A percentile compares a stretch with the other conserved stretches of the same genome.
Evolutionary conservation across 1,140 invertebrate genomes (phyloP).

Genomic region (Streblospio benedicti): DNA sequence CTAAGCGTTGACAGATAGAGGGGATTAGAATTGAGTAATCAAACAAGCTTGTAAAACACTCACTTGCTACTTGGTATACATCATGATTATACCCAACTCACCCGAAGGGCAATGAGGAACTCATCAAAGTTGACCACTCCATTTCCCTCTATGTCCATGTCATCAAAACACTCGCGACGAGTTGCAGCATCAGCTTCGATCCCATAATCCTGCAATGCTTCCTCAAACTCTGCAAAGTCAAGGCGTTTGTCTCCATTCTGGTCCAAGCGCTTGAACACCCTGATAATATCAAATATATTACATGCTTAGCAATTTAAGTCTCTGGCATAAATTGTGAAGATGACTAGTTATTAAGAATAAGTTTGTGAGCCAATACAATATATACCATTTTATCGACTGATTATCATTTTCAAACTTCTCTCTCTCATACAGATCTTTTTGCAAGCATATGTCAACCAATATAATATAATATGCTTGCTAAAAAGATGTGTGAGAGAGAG

Average conservation of each 20-base stretch:
- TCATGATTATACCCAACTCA: conserved; percentile 53
- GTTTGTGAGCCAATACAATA: neutral
- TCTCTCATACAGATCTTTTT: too few relatives aligned
- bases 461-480: too few relatives aligned
- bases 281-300: conserved; percentile 36
- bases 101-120: conserved; percentile 69
- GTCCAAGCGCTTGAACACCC: conserved; percentile 76
- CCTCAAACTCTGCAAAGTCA: conserved; percentile 69
- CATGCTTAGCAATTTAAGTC: neutral
- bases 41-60: too few relatives aligned
- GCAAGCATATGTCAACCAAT: too few relatives aligned
- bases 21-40: too few relatives aligned
- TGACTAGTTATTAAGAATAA: neutral
- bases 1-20: too few relatives aligned
- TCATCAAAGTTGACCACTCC: conserved; percentile 74
- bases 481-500: too few relatives aligned
- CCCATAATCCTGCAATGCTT: conserved; percentile 66
- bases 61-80: too few relatives aligned
- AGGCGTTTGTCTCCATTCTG: conserved; percentile 75
- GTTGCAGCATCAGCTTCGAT: conserved; percentile 52
- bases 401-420: neutral
- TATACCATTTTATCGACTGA: neutral
- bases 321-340: neutral
- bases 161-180: conserved; percentile 57
- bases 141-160: conserved; percentile 69